Evolutionary conservation across 2,113 vertebrate genomes (phyloP).

Genomic region (Myotis yumanensis): DNA sequence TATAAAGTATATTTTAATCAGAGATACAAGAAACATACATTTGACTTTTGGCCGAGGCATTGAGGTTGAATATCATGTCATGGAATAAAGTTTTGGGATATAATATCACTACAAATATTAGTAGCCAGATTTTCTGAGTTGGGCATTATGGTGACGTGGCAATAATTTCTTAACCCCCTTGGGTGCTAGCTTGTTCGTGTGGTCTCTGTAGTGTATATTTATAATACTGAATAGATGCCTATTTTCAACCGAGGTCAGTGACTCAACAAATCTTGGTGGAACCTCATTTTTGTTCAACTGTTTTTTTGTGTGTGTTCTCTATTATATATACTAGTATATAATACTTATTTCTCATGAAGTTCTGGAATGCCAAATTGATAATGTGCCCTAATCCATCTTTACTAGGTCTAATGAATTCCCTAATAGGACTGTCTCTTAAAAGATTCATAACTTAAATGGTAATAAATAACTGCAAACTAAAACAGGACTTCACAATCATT

Average conservation of each 20-base stretch:
- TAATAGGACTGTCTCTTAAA: neutral
- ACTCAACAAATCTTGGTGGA: neutral
- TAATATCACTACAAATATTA: neutral
- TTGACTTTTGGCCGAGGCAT: neutral
- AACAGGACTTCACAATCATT: neutral
- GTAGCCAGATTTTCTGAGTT: neutral
- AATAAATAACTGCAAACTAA: slow-evolving; percentile 1
- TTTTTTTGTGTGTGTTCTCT: neutral
- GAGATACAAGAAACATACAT: neutral
- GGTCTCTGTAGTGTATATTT: neutral
- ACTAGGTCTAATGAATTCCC: neutral
- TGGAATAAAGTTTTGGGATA: neutral
- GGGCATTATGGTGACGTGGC: too few relatives aligned
- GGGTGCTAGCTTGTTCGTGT: neutral
- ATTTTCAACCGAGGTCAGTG: neutral
- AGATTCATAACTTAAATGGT: neutral
- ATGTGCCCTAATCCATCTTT: neutral
- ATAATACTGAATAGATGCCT: neutral
- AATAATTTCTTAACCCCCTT: neutral
- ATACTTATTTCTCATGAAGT: neutral
- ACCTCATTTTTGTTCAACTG: neutral
- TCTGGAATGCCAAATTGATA: neutral
- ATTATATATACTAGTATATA: neutral
- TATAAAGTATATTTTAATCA: neutral
- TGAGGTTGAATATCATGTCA: neutral